These are phyloP conservation scores for Acanthosepion pharaonis DNA, from an alignment of 2,888 invertebrate genomes.

Conservation along the genomic window DNA sequence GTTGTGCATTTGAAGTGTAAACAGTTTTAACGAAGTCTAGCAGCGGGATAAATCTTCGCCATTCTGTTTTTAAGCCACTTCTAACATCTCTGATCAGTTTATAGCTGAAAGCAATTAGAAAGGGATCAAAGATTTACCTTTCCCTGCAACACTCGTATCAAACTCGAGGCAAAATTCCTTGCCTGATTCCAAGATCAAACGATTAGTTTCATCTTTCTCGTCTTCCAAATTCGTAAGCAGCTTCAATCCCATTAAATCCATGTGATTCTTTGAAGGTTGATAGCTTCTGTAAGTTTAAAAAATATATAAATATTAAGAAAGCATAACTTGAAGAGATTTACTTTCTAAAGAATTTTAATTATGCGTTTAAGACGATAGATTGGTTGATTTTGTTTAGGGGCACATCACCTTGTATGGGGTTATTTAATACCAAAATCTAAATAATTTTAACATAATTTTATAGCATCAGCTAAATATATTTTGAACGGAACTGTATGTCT, in stretches of 20 bases:
- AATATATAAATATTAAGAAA: too few species aligned
- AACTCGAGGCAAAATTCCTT: slow-evolving; percentile 81
- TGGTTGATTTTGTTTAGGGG: too few species aligned
- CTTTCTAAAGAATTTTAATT: slow-evolving; percentile 81
- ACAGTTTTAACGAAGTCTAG: too few species aligned
- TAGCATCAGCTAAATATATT: too few species aligned
- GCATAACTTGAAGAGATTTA: slow-evolving; percentile 78
- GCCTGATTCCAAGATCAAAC: slow-evolving; percentile 75
- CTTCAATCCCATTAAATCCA: slow-evolving; percentile 83
- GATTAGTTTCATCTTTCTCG: slow-evolving; percentile 75
- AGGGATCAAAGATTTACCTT: slow-evolving; percentile 73
- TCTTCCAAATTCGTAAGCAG: slow-evolving; percentile 89
- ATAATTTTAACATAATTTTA: too few species aligned
- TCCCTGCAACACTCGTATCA: slow-evolving; percentile 91
- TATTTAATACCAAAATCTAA: too few species aligned
- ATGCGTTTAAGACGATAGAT: too few species aligned
- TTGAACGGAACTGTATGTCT: too few species aligned
- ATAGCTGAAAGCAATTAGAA: neutral
- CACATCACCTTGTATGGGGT: too few species aligned
- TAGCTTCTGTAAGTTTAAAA: too few species aligned
- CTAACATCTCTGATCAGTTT: neutral
- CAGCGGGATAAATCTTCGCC: neutral
- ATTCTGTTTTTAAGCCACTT: neutral
- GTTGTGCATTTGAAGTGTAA: too few species aligned
- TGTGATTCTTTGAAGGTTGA: slow-evolving; percentile 77